phyloP scores from a whole-genome alignment of 1,140 invertebrate species.

The Hydropsyche tenuis region DNA sequence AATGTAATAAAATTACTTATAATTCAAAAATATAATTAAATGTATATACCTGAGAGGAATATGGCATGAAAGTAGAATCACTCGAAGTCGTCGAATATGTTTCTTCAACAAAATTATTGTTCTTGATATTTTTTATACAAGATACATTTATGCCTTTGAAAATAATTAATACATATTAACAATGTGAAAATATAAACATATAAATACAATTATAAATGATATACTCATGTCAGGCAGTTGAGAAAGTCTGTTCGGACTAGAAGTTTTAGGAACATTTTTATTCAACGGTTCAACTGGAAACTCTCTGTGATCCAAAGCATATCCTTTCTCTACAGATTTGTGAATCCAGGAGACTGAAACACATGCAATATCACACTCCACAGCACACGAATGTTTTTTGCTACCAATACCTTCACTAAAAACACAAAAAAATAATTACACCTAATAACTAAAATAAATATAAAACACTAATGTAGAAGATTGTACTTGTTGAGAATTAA shows the following conservation, averaged over 20 bases:
- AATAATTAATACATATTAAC: not conserved
- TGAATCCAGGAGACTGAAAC: slow-evolving; percentile 78
- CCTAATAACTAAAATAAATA: too few relatives aligned
- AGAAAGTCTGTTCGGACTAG: slow-evolving; percentile 66
- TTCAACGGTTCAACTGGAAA: slow-evolving; percentile 66
- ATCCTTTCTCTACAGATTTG: slow-evolving; percentile 76
- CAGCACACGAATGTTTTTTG: slow-evolving; percentile 82
- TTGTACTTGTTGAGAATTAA: slow-evolving; percentile 62
- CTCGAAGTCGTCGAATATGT: slow-evolving; percentile 33
- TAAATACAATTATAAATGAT: slow-evolving; percentile 54
- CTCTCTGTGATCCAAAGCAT: slow-evolving; percentile 71
- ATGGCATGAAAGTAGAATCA: slow-evolving; percentile 21
- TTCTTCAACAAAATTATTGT: slow-evolving; percentile 31
- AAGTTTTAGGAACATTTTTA: slow-evolving; percentile 52
- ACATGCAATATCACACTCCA: slow-evolving; percentile 76
- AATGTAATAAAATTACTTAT: not conserved
- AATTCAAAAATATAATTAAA: not conserved
- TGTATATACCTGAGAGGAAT: not conserved
- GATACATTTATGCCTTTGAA: slow-evolving; percentile 42
- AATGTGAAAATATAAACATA: slow-evolving; percentile 52
- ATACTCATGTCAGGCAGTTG: slow-evolving; percentile 58
- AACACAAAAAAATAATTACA: too few relatives aligned
- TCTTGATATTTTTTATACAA: slow-evolving; percentile 33
- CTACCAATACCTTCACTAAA: slow-evolving; percentile 67
- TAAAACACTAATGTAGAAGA: too few relatives aligned